Evolutionary conservation across 37 sponge, comb jelly and placozoan species (phyloP).

Genomic region (Petrosia ficiformis): DNA sequence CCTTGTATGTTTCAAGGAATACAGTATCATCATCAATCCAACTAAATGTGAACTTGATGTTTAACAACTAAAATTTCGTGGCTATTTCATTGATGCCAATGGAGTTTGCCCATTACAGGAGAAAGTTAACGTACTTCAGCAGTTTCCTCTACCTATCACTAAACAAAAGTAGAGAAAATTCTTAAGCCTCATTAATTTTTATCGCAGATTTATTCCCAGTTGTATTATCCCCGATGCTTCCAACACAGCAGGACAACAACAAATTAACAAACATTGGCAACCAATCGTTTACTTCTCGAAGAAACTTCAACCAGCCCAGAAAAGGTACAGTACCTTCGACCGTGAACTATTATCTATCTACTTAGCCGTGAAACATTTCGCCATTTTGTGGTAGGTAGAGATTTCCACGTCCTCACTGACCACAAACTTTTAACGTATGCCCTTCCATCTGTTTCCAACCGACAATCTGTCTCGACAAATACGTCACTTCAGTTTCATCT

Average conservation of each 20-base stretch:
- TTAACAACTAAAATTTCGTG: background rate
- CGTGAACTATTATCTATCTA: conserved; percentile 44
- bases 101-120: background rate
- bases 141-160: background rate
- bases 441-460: too few species aligned
- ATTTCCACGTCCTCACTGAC: conserved; percentile 31
- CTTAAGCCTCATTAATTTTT: conserved; percentile 38
- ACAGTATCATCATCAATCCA: conserved; percentile 13
- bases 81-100: background rate
- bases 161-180: conserved; percentile 6
- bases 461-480: too few species aligned
- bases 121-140: background rate
- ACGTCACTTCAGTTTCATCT: too few species aligned
- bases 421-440: conserved; percentile 16
- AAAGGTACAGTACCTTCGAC: conserved; percentile 43
- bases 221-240: conserved; percentile 21
- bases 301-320: conserved; percentile 27
- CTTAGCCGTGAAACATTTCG: conserved; percentile 32
- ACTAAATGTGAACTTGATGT: conserved; percentile 12
- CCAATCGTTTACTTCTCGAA: background rate
- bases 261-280: background rate
- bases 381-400: conserved; percentile 38
- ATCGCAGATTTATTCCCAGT: conserved; percentile 40
- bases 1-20: background rate
- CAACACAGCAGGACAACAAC: background rate